Conservation (phyloP, 2,888 invertebrate genomes). For the Hipparchia semele region DNA sequence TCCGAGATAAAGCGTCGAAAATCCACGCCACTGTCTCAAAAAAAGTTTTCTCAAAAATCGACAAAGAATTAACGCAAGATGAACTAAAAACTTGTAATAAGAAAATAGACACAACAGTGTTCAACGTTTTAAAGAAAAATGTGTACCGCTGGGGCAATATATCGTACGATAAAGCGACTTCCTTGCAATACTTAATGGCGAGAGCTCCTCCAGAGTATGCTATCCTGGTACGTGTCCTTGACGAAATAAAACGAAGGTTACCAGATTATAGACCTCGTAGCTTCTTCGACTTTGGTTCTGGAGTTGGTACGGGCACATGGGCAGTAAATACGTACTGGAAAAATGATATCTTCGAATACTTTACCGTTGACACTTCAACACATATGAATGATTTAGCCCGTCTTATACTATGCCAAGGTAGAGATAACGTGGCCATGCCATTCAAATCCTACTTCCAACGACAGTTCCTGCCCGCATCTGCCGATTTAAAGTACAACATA, state of each 20-base stretch:
- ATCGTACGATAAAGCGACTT: conserved; percentile 85
- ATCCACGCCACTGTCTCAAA: conserved; percentile 66
- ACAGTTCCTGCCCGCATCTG: conserved; percentile 90
- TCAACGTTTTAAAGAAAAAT: conserved; percentile 82
- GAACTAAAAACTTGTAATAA: conserved; percentile 69
- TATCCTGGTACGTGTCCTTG: conserved; percentile 86
- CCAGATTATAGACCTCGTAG: conserved; percentile 88
- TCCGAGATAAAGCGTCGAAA: conserved; percentile 69
- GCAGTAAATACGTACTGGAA: conserved; percentile 90
- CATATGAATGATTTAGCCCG: conserved; percentile 93
- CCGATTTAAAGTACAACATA: conserved; percentile 87
- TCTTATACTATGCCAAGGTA: conserved; percentile 86
- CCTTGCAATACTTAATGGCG: conserved; percentile 87
- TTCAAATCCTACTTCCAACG: conserved; percentile 87
- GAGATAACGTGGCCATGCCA: conserved; percentile 82
- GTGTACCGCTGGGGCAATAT: conserved; percentile 90
- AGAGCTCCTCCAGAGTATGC: conserved; percentile 91
- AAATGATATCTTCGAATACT: conserved; percentile 89
- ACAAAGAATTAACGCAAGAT: conserved; percentile 54
- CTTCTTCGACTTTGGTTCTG: conserved; percentile 96
- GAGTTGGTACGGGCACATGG: conserved; percentile 94
- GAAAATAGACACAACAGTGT: conserved; percentile 79
- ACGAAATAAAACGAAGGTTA: conserved; percentile 87
- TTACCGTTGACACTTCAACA: conserved; percentile 91
- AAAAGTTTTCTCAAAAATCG: conserved; percentile 53